Conservation (phyloP, 2,113 vertebrate genomes). For the Chrysemys picta region DNA sequence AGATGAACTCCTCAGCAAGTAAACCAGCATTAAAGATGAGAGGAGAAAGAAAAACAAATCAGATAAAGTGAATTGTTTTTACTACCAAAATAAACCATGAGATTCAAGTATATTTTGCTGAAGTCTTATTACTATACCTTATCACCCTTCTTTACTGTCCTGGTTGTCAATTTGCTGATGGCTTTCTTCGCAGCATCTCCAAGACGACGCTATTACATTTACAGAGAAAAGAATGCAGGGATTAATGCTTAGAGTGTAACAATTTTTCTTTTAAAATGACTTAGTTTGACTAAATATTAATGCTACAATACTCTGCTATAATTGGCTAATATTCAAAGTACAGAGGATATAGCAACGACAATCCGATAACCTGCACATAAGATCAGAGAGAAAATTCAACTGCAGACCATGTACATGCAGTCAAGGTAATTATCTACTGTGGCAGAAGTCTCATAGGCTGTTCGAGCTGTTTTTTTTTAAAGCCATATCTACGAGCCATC, state of each 20-base stretch:
- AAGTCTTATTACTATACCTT: conserved; percentile 84
- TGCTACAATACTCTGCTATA: neutral
- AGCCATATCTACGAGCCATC: neutral
- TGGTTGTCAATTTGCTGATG: conserved; percentile 94
- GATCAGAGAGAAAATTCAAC: neutral
- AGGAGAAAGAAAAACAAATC: neutral
- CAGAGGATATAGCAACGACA: neutral
- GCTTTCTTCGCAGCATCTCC: conserved; percentile 98
- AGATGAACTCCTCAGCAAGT: neutral
- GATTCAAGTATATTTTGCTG: neutral
- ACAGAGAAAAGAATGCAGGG: conserved; percentile 63
- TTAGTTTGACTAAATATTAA: conserved; percentile 27
- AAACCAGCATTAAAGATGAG: neutral
- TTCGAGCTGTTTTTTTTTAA: no score
- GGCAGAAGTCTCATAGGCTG: neutral
- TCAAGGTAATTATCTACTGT: rapidly evolving
- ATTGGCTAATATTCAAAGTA: neutral
- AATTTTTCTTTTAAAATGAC: conserved; percentile 43
- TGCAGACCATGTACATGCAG: neutral
- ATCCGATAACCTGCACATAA: neutral
- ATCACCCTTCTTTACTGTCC: conserved; percentile 97
- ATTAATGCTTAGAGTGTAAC: conserved; percentile 59
- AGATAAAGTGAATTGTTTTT: neutral
- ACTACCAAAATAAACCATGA: neutral
- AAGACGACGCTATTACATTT: conserved; percentile 89